phyloP scores from a whole-genome alignment of 1,140 invertebrate genomes.

The Drosophila biarmipes region DNA sequence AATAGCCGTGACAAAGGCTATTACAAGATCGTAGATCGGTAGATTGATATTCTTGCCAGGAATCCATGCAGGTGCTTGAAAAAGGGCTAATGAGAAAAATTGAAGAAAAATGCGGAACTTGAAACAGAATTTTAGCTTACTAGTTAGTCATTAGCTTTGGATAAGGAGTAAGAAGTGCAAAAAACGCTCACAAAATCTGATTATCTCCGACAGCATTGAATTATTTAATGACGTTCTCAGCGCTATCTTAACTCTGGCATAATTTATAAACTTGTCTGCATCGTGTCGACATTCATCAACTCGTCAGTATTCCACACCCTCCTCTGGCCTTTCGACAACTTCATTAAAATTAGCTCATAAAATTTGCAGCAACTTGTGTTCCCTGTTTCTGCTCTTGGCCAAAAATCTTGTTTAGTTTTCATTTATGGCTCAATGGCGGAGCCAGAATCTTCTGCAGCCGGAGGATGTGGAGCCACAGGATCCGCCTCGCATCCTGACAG shows the following conservation, averaged over 20 bases:
- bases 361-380: slow-evolving; percentile 66
- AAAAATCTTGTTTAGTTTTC: slow-evolving; percentile 81
- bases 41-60: neutral
- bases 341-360: slow-evolving; percentile 83
- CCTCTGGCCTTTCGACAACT: slow-evolving; percentile 46
- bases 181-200: slow-evolving; percentile 21
- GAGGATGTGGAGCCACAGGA: slow-evolving; percentile 63
- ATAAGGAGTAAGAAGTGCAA: neutral
- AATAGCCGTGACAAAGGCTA: slow-evolving; percentile 69
- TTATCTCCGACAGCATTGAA: slow-evolving; percentile 27
- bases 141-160: neutral
- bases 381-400: slow-evolving; percentile 29
- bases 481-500: slow-evolving; percentile 65
- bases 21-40: slow-evolving; percentile 14
- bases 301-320: slow-evolving; percentile 24
- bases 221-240: slow-evolving; percentile 35
- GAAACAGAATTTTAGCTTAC: neutral
- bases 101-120: neutral
- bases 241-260: slow-evolving; percentile 56
- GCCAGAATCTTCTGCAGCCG: slow-evolving; percentile 20
- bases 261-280: slow-evolving; percentile 75
- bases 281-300: slow-evolving; percentile 73
- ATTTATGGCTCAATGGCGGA: slow-evolving; percentile 76
- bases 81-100: neutral
- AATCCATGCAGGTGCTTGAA: neutral